These are phyloP conservation scores for Gavialis gangeticus DNA, from an alignment of 2,113 vertebrate species.

Conservation along the genomic window DNA sequence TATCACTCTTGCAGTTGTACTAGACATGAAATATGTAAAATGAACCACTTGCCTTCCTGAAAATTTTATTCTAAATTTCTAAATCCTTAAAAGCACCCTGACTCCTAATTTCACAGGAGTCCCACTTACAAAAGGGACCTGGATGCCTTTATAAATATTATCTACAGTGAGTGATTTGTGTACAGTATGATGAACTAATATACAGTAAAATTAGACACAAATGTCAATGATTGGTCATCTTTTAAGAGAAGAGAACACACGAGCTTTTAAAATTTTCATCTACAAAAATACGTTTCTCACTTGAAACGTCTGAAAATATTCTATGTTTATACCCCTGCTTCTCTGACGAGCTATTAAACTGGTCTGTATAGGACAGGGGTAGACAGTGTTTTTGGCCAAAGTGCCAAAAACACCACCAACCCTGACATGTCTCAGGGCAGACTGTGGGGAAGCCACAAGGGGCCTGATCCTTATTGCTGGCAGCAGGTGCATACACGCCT, in stretches of 20 bases:
- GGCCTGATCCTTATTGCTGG: too few species aligned
- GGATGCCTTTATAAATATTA: not conserved
- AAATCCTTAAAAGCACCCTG: not conserved
- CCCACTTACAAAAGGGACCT: not conserved
- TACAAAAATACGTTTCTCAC: not conserved
- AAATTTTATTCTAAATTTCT: not conserved
- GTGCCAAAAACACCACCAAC: not conserved
- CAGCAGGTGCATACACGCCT: too few species aligned
- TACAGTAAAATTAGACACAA: not conserved
- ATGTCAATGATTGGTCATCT: not conserved
- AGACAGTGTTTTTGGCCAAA: not conserved
- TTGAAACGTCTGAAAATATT: not conserved
- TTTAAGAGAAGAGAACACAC: not conserved
- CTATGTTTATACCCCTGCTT: not conserved
- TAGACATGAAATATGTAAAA: not conserved
- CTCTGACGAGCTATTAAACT: not conserved
- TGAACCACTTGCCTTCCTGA: not conserved
- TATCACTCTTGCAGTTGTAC: not conserved
- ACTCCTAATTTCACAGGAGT: not conserved
- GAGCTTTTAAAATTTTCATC: not conserved
- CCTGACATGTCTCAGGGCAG: too few species aligned
- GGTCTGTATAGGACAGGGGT: not conserved
- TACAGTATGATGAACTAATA: not conserved
- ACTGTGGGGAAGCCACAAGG: too few species aligned
- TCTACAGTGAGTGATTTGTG: rapidly evolving